Conservation (phyloP, 2,888 invertebrate genomes). For the Brachyptera putata region DNA sequence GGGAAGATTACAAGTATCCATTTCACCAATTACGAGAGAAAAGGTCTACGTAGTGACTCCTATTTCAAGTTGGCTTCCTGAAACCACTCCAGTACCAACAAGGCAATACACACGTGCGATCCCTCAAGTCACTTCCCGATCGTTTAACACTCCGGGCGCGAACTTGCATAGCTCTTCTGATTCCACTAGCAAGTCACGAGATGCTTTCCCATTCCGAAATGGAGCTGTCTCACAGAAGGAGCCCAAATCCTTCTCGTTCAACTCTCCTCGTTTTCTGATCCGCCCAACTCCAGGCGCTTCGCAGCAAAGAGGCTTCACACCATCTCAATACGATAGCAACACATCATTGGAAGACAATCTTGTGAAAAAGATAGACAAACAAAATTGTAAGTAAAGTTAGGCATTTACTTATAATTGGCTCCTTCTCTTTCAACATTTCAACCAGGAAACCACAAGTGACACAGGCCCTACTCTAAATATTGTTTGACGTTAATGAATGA, state of each 20-base stretch:
- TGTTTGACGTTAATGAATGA: no score
- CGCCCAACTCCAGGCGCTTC: slow-evolving; percentile 52
- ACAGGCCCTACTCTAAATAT: no score
- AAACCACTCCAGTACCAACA: slow-evolving; percentile 36
- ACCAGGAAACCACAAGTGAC: no score
- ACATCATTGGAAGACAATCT: no score
- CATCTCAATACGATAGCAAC: no score
- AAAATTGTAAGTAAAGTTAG: no score
- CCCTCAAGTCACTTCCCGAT: background rate
- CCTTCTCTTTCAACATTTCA: no score
- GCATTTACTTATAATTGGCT: no score
- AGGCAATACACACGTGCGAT: background rate
- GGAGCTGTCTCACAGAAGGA: slow-evolving; percentile 11
- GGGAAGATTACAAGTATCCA: slow-evolving; percentile 64
- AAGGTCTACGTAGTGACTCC: slow-evolving; percentile 81
- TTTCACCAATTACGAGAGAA: slow-evolving; percentile 73
- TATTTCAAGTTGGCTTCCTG: slow-evolving; percentile 43
- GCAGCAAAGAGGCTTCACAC: background rate
- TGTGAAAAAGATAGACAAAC: no score
- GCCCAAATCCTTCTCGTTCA: slow-evolving; percentile 41
- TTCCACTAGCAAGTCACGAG: slow-evolving; percentile 39
- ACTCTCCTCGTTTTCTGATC: slow-evolving; percentile 52
- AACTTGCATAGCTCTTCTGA: background rate
- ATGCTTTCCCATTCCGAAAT: slow-evolving; percentile 30
- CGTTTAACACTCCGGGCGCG: background rate